These are phyloP conservation scores for Sebastes wilsoni DNA, from an alignment of 2,797 vertebrate species.

Conservation along the genomic window DNA sequence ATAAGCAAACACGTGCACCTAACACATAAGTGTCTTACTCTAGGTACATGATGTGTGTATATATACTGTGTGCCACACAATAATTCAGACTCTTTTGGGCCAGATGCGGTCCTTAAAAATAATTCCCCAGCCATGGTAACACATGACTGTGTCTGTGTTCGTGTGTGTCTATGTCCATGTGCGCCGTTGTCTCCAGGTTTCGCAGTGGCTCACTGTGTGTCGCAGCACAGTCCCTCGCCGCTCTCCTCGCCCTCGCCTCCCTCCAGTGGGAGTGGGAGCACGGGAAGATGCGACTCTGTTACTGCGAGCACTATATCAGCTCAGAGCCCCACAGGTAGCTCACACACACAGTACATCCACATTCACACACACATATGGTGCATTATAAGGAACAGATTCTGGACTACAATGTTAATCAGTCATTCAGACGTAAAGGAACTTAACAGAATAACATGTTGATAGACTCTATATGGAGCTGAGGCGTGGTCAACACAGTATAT, in stretches of 20 bases:
- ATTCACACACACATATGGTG: background rate
- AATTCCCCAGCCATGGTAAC: background rate
- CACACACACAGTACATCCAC: background rate
- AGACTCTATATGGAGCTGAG: background rate
- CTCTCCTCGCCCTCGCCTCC: conserved; percentile 88
- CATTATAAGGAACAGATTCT: background rate
- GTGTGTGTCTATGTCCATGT: conserved; percentile 1
- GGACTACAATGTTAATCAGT: background rate
- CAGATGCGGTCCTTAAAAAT: background rate
- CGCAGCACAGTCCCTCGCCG: conserved; percentile 87
- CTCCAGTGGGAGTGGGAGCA: conserved; percentile 87
- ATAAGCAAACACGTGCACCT: background rate
- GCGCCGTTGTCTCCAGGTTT: conserved; percentile 83
- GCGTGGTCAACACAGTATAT: conserved; percentile 1
- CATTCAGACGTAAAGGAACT: background rate
- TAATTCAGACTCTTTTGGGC: background rate
- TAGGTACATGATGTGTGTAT: background rate
- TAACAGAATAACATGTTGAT: background rate
- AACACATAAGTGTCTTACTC: background rate
- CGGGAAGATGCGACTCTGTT: conserved; percentile 87
- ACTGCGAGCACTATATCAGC: conserved; percentile 86
- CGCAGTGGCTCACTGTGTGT: conserved; percentile 93
- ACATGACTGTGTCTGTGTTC: conserved; percentile 16
- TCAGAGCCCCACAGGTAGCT: conserved; percentile 91
- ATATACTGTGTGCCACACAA: background rate